A percentile compares a stretch with the other conserved stretches of the same genome.
Evolutionary conservation across 1,140 invertebrate species (phyloP).

Genomic region (Carcinoscorpius rotundicauda): DNA sequence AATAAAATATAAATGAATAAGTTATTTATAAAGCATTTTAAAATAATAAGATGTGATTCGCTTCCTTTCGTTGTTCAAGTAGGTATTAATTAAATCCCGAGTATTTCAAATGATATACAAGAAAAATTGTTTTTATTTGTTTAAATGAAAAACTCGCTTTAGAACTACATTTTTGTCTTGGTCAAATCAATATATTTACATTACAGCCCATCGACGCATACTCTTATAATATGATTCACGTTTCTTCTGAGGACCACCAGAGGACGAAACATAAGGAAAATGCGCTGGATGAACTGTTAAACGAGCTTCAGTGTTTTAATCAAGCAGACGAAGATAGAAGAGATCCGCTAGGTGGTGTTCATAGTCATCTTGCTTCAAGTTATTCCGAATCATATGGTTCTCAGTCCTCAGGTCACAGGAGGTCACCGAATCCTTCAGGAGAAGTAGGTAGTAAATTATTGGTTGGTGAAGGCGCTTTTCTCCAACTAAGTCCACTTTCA

Average conservation of each 20-base stretch:
- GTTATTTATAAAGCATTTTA: too few species aligned
- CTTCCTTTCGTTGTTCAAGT: too few species aligned
- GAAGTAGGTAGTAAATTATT: not conserved
- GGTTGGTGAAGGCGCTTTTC: not conserved
- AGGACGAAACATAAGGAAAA: constrained; percentile 52
- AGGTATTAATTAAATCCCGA: too few species aligned
- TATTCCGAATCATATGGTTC: constrained; percentile 16
- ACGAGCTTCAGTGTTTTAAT: constrained; percentile 68
- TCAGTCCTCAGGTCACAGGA: constrained; percentile 7
- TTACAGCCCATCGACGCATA: constrained; percentile 11
- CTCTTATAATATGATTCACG: constrained; percentile 24
- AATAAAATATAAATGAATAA: too few species aligned
- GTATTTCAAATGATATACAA: too few species aligned
- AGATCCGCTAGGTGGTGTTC: constrained; percentile 16
- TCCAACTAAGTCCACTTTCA: not conserved
- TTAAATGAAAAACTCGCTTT: too few species aligned
- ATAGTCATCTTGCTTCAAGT: constrained; percentile 13
- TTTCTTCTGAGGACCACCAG: constrained; percentile 32
- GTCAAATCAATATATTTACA: too few species aligned
- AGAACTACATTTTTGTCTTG: too few species aligned
- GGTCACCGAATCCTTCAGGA: not conserved
- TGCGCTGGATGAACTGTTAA: constrained; percentile 88
- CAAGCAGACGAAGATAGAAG: constrained; percentile 12
- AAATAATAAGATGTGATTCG: too few species aligned
- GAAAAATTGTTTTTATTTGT: too few species aligned